phyloP scores from a whole-genome alignment of 1,140 invertebrate genomes.

The Papilio machaon region DNA sequence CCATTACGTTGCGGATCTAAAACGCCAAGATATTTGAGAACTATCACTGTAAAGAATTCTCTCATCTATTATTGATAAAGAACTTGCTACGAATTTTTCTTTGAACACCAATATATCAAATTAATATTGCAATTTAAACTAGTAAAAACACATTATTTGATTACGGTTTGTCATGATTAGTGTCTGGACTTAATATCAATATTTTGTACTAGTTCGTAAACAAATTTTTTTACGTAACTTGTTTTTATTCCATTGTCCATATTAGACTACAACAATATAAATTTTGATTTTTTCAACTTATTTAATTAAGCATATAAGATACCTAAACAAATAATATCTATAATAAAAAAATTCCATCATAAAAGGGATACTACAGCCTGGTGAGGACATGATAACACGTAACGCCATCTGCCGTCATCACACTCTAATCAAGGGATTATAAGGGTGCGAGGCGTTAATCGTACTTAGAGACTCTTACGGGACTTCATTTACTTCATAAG shows the following conservation, averaged over 20 bases:
- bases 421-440: constrained; percentile 18
- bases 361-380: neutral
- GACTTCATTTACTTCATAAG: constrained; percentile 1
- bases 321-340: neutral
- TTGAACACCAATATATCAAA: neutral
- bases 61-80: neutral
- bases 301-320: too few species aligned
- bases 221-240: too few species aligned
- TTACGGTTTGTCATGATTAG: too few species aligned
- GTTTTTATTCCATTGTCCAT: too few species aligned
- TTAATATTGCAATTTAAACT: neutral
- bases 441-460: constrained; percentile 19
- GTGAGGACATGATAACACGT: neutral
- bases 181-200: too few species aligned
- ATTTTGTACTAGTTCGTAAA: too few species aligned
- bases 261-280: too few species aligned
- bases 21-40: constrained; percentile 11
- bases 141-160: too few species aligned
- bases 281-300: too few species aligned
- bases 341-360: neutral
- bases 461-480: neutral
- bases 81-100: neutral
- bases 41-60: constrained; percentile 8
- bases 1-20: constrained; percentile 8
- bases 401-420: neutral